These are phyloP conservation scores for Paracentrotus lividus DNA, from an alignment of 53 echinoderm and acorn worm genomes.

Conservation along the genomic window DNA sequence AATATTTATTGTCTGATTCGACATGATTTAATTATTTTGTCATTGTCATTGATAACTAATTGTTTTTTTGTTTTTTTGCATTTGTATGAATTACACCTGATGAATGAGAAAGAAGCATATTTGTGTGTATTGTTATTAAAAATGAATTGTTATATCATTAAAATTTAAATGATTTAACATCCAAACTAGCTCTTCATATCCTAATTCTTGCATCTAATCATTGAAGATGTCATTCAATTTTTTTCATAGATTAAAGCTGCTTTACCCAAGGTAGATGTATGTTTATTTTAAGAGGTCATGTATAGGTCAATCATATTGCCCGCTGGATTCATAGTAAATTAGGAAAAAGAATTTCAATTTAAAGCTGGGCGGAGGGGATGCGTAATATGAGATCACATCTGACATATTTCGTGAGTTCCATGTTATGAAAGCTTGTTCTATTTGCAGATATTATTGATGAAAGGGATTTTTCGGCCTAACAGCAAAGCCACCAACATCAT, in stretches of 20 bases:
- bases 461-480: constrained; percentile 5
- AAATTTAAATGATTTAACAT: background rate
- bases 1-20: background rate
- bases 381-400: background rate
- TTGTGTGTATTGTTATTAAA: background rate
- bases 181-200: background rate
- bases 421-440: constrained; percentile 14
- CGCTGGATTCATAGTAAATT: constrained; percentile 35
- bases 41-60: no score
- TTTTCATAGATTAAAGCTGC: background rate
- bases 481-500: constrained; percentile 27
- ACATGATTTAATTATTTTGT: background rate
- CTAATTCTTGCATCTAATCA: background rate
- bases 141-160: background rate
- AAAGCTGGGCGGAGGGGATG: background rate
- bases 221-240: background rate
- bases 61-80: no score
- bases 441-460: constrained; percentile 40
- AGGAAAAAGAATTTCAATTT: constrained; percentile 53
- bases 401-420: constrained; percentile 3
- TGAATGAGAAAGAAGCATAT: background rate
- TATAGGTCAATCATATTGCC: background rate
- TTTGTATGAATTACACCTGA: no score
- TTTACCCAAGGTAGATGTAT: background rate
- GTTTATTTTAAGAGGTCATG: constrained; percentile 25